phyloP scores from a whole-genome alignment of 1,140 invertebrate genomes.

The Apolygus lucorum region DNA sequence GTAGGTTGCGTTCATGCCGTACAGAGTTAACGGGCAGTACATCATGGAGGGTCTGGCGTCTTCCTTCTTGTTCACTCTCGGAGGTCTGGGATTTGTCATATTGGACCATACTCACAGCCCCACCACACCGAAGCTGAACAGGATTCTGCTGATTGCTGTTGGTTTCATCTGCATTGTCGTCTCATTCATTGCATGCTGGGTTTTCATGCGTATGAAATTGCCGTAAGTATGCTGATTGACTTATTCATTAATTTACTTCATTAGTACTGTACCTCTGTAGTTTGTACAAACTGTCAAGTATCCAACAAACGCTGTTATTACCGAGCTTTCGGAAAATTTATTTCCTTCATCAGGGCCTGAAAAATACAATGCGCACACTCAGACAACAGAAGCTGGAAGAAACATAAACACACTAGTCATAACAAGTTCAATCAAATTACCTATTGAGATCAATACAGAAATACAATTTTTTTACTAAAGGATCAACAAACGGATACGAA shows the following conservation, averaged over 20 bases:
- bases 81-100: slow-evolving; percentile 93
- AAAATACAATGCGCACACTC: too few relatives aligned
- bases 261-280: too few relatives aligned
- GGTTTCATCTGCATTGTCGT: slow-evolving; percentile 89
- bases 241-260: slow-evolving; percentile 2
- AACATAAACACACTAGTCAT: too few relatives aligned
- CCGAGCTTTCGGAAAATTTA: too few relatives aligned
- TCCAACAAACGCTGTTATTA: too few relatives aligned
- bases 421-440: too few relatives aligned
- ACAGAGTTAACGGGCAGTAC: slow-evolving; percentile 95
- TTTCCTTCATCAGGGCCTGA: too few relatives aligned
- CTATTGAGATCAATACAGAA: too few relatives aligned
- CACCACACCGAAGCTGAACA: slow-evolving; percentile 82
- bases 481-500: too few relatives aligned
- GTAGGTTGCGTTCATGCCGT: slow-evolving; percentile 95
- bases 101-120: slow-evolving; percentile 89
- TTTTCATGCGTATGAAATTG: slow-evolving; percentile 98
- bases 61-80: slow-evolving; percentile 91
- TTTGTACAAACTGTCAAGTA: too few relatives aligned
- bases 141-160: slow-evolving; percentile 81
- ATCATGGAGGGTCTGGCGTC: slow-evolving; percentile 98
- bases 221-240: slow-evolving; percentile 51
- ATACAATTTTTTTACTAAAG: too few relatives aligned
- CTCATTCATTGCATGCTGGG: slow-evolving; percentile 92
- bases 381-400: too few relatives aligned